A percentile compares a stretch with the other conserved stretches of the same genome.
These are phyloP conservation scores for Potamarius usumacintae DNA, from an alignment of 2,113 vertebrate genomes.

Conservation along the genomic window DNA sequence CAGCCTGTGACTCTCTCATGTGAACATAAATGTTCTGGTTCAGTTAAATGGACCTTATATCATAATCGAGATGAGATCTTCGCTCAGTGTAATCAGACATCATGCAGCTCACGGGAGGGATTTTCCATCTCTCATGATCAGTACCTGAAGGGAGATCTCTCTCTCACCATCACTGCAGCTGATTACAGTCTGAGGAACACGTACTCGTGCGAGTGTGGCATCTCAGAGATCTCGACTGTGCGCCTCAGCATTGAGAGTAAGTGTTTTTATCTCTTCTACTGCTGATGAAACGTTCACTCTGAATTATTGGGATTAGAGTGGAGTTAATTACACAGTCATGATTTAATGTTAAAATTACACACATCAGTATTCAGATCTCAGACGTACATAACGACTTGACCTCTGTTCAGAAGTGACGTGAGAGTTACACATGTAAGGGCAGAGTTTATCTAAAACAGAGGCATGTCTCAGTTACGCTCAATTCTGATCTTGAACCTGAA, in stretches of 20 bases:
- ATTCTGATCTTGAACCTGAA: no score
- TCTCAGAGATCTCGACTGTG: background rate
- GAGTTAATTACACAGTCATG: background rate
- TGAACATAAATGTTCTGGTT: background rate
- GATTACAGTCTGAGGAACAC: background rate
- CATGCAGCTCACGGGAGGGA: slow-evolving; percentile 2
- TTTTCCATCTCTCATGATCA: background rate
- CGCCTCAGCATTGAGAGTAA: background rate
- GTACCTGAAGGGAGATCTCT: slow-evolving; percentile 2
- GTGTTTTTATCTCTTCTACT: background rate
- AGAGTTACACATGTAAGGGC: no score
- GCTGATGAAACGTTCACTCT: background rate
- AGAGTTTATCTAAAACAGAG: no score
- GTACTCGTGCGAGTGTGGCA: background rate
- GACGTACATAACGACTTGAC: no score
- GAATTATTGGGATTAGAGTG: background rate
- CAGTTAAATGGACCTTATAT: background rate
- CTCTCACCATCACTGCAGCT: slow-evolving; percentile 8
- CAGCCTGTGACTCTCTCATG: slow-evolving; percentile 2
- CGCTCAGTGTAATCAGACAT: slow-evolving; percentile 8
- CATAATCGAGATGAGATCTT: background rate
- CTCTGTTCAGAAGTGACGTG: no score
- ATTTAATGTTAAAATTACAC: background rate
- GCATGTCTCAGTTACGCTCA: no score
- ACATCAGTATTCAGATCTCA: background rate